Conservation (phyloP, 1,140 invertebrate genomes). For the Patella vulgata region DNA sequence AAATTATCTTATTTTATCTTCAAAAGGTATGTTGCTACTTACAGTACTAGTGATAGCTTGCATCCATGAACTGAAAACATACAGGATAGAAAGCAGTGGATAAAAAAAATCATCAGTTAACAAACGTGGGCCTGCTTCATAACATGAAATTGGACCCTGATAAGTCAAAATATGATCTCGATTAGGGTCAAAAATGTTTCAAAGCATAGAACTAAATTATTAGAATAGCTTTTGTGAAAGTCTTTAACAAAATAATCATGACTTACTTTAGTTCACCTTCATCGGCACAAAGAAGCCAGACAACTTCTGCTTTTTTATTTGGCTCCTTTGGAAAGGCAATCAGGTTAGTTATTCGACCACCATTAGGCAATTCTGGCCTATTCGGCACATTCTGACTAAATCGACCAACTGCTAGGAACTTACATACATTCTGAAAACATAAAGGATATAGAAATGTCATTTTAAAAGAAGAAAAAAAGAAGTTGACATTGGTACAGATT, state of each 20-base stretch:
- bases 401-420: conserved; percentile 35
- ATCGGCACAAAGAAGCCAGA: conserved; percentile 21
- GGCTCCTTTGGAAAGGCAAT: conserved; percentile 29
- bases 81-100: background rate
- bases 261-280: conserved; percentile 23
- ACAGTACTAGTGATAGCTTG: conserved; percentile 5
- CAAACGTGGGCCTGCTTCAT: no score
- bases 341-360: conserved; percentile 19
- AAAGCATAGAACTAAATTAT: no score
- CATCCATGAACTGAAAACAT: conserved; percentile 9
- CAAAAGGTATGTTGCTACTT: no score
- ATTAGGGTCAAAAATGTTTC: no score
- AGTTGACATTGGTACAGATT: no score
- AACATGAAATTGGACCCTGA: no score
- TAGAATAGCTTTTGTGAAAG: no score
- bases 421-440: conserved; percentile 25
- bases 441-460: no score
- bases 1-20: no score
- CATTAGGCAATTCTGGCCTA: conserved; percentile 28
- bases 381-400: conserved; percentile 30
- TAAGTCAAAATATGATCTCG: no score
- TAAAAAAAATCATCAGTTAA: background rate
- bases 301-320: conserved; percentile 25
- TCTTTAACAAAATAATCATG: no score
- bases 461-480: no score